Conservation (phyloP, 2,113 vertebrate genomes). For the Hylia prasina region DNA sequence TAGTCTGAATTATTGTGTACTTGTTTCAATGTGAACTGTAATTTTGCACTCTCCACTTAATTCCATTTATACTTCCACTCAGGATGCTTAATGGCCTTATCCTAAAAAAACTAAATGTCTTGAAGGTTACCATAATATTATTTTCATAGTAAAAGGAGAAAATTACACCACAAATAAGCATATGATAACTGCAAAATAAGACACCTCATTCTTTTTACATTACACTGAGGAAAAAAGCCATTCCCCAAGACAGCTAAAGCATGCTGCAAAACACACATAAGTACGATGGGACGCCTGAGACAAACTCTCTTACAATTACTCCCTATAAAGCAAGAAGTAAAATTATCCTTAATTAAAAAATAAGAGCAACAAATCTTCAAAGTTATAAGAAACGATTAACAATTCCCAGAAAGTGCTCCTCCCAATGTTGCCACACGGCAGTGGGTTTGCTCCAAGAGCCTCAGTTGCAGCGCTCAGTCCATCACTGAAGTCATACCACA, state of each 20-base stretch:
- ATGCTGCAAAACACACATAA: background rate
- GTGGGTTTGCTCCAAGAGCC: background rate
- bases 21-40: background rate
- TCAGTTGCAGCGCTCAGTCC: background rate
- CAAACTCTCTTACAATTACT: background rate
- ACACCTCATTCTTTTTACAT: background rate
- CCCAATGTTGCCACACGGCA: background rate
- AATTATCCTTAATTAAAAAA: background rate
- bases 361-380: background rate
- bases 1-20: background rate
- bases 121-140: background rate
- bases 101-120: background rate
- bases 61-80: background rate
- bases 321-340: background rate
- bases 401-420: background rate
- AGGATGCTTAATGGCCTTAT: background rate
- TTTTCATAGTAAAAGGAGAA: background rate
- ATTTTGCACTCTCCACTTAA: background rate
- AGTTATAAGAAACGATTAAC: background rate
- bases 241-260: background rate
- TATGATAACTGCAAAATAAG: background rate
- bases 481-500: background rate
- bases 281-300: background rate
- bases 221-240: background rate
- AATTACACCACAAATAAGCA: background rate